Percentiles rank a stretch among this genome's conserved stretches.
These are phyloP conservation scores for Venusia cambrica DNA, from an alignment of 2,888 invertebrate genomes.

Conservation along the genomic window DNA sequence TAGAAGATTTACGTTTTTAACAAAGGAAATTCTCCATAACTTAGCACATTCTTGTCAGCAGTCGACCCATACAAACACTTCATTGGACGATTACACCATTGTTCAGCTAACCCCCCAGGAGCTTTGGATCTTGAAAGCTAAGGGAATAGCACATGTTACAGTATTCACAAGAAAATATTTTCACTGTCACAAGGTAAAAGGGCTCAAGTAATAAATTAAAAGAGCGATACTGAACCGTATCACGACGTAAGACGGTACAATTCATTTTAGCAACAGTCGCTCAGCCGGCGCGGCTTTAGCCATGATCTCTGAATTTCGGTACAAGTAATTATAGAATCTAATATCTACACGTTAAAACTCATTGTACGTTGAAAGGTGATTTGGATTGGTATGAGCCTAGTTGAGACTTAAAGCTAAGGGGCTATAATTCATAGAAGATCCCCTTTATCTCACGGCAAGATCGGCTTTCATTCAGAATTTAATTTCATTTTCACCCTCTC, in stretches of 20 bases:
- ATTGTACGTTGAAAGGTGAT: neutral
- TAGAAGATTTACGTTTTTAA: neutral
- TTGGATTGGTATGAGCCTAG: neutral
- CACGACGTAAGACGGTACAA: too few relatives aligned
- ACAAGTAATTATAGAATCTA: too few relatives aligned
- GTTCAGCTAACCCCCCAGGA: conserved; percentile 58
- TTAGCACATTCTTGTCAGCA: conserved; percentile 40
- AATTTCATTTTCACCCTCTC: conserved; percentile 79
- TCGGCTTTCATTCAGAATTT: conserved; percentile 77
- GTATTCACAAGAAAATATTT: too few relatives aligned
- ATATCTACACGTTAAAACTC: too few relatives aligned
- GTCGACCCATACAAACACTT: conserved; percentile 67
- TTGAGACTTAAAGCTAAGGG: conserved; percentile 34
- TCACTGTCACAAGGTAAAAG: too few relatives aligned
- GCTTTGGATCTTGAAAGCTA: conserved; percentile 44
- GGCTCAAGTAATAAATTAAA: too few relatives aligned
- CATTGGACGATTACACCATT: conserved; percentile 79
- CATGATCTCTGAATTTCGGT: too few relatives aligned
- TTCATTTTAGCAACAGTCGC: too few relatives aligned
- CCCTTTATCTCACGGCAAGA: conserved; percentile 68
- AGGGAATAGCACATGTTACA: too few relatives aligned
- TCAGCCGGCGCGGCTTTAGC: too few relatives aligned
- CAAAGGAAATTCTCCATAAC: conserved; percentile 11
- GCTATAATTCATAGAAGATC: conserved; percentile 71
- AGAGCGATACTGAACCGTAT: too few relatives aligned